Percentiles rank a stretch among this genome's conserved stretches.
phyloP scores from a whole-genome alignment of 2,888 invertebrate genomes.

The Drosophila mayaguana region DNA sequence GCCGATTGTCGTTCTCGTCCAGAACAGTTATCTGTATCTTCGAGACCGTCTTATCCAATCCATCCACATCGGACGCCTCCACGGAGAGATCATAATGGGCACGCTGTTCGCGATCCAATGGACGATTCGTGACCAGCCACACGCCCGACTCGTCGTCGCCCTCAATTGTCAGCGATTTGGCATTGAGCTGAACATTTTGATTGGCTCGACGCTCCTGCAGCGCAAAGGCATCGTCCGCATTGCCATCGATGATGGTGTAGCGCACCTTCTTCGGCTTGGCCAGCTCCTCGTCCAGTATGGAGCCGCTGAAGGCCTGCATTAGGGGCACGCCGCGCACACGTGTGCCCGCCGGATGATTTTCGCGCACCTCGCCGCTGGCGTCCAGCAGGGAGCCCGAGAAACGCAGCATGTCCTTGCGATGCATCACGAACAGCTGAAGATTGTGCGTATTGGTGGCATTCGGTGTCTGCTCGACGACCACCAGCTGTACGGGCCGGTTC shows the following conservation, averaged over 20 bases:
- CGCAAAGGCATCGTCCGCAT: slow-evolving; percentile 90
- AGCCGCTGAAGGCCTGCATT: slow-evolving; percentile 90
- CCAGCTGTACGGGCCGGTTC: slow-evolving; percentile 92
- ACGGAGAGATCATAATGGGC: slow-evolving; percentile 90
- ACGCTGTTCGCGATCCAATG: slow-evolving; percentile 92
- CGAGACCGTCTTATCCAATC: slow-evolving; percentile 92
- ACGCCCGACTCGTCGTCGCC: slow-evolving; percentile 88
- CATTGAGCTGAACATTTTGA: slow-evolving; percentile 66
- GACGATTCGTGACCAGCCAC: slow-evolving; percentile 90
- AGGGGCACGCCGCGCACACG: slow-evolving; percentile 90
- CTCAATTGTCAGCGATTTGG: slow-evolving; percentile 70
- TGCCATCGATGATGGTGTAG: slow-evolving; percentile 92
- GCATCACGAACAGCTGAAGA: slow-evolving; percentile 92
- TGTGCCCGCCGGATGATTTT: slow-evolving; percentile 91
- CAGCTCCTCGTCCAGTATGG: slow-evolving; percentile 72
- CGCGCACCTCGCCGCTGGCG: slow-evolving; percentile 89
- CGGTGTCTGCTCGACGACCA: slow-evolving; percentile 92
- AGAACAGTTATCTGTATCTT: slow-evolving; percentile 91
- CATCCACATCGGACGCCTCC: slow-evolving; percentile 92
- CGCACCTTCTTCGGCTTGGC: slow-evolving; percentile 87
- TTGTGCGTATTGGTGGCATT: slow-evolving; percentile 93
- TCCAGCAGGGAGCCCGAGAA: slow-evolving; percentile 89
- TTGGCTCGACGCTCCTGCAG: slow-evolving; percentile 86
- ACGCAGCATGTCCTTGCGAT: slow-evolving; percentile 92
- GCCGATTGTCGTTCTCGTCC: slow-evolving; percentile 97